These are phyloP conservation scores for Cerastoderma edule DNA, from an alignment of 2,888 invertebrate species.

Conservation along the genomic window DNA sequence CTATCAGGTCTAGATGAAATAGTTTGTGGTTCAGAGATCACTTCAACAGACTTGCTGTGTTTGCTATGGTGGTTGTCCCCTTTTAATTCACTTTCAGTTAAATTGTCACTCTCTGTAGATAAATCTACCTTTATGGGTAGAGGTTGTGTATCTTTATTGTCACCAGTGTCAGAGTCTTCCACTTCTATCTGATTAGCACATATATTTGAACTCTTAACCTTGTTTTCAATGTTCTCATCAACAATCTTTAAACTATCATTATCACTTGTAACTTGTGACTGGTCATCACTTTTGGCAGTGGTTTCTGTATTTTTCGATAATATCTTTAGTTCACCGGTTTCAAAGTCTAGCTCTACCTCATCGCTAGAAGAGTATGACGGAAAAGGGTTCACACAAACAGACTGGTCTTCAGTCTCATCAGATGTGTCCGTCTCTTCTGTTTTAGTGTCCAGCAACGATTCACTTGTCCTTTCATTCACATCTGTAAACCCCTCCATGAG, in stretches of 20 bases:
- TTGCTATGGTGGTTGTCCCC: not conserved
- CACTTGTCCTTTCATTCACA: not conserved
- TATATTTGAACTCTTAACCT: not conserved
- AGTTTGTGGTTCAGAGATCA: not conserved
- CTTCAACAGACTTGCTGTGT: not conserved
- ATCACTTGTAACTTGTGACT: not conserved
- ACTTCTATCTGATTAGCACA: not conserved
- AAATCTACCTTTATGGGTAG: too few species aligned
- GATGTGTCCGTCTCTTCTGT: not conserved
- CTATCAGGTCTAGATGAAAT: conserved; percentile 2
- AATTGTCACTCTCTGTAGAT: not conserved
- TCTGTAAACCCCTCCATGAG: too few species aligned
- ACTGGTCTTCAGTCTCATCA: not conserved
- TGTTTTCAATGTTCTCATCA: not conserved
- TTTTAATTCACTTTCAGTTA: not conserved
- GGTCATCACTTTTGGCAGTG: not conserved
- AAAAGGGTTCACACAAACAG: conserved; percentile 28
- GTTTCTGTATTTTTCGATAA: conserved; percentile 13
- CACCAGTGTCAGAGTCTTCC: not conserved
- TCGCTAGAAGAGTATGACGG: conserved; percentile 49
- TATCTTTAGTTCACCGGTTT: conserved; percentile 52
- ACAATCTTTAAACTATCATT: not conserved
- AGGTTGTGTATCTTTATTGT: too few species aligned
- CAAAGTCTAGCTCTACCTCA: conserved; percentile 52
- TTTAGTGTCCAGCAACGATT: too few species aligned